Evolutionary conservation across 2,797 vertebrate genomes (phyloP).

Genomic region (Tenualosa thibaudeaui): DNA sequence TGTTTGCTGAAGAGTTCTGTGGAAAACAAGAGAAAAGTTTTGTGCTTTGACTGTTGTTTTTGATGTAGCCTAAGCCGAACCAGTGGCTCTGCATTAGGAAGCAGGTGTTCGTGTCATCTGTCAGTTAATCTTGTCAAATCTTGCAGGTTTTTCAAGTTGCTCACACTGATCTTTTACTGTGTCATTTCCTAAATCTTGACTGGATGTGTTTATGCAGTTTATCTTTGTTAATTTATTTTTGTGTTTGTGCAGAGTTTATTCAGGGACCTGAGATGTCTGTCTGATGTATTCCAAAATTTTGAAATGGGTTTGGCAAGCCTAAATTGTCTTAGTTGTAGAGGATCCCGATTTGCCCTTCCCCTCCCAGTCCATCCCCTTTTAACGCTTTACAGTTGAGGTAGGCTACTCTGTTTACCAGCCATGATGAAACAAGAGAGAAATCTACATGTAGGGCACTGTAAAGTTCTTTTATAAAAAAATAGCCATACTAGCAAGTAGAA

Average conservation of each 20-base stretch:
- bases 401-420: background rate
- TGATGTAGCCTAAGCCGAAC: background rate
- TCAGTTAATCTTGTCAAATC: background rate
- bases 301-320: background rate
- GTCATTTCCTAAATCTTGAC: background rate
- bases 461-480: background rate
- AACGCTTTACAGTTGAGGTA: background rate
- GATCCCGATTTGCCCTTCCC: background rate
- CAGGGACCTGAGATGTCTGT: background rate
- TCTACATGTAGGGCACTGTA: background rate
- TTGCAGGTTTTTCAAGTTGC: background rate
- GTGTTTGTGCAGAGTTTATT: background rate
- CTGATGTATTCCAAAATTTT: background rate
- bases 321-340: background rate
- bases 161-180: background rate
- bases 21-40: background rate
- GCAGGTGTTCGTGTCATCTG: background rate
- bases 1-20: background rate
- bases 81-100: background rate
- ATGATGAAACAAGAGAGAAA: background rate
- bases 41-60: background rate
- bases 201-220: background rate
- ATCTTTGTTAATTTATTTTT: too few species aligned
- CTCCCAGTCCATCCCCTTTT: background rate
- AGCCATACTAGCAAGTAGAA: background rate